These are phyloP conservation scores for Cossypha dichroa DNA, from an alignment of 2,797 vertebrate genomes.

Conservation along the genomic window DNA sequence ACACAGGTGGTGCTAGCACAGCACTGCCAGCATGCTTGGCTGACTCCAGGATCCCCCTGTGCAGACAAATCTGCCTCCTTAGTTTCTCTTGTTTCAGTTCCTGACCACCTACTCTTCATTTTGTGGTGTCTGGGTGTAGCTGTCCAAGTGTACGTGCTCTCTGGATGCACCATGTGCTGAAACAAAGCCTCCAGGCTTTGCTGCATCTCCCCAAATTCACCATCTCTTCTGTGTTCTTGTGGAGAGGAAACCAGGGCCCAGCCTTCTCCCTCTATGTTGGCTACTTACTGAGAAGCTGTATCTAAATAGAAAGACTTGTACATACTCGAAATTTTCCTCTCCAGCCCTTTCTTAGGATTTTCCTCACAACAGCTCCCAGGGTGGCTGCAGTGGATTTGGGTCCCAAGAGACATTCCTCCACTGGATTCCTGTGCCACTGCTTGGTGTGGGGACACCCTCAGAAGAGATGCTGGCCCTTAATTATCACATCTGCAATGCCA, in stretches of 20 bases:
- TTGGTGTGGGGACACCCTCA: background rate
- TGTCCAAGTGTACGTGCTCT: background rate
- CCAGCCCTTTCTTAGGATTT: background rate
- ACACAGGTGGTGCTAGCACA: background rate
- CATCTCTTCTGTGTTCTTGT: background rate
- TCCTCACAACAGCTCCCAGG: background rate
- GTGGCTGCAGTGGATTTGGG: background rate
- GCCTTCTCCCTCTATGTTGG: background rate
- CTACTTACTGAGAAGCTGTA: background rate
- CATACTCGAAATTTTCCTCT: background rate
- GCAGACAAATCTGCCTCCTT: background rate
- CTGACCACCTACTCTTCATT: background rate
- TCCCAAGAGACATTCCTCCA: background rate
- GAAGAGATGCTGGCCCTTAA: background rate
- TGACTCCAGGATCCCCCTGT: background rate
- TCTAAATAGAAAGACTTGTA: background rate
- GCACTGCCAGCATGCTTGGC: background rate
- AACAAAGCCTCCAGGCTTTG: background rate
- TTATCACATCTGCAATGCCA: background rate
- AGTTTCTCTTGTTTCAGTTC: background rate
- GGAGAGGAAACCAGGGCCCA: background rate
- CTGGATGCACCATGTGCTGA: background rate
- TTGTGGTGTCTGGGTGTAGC: background rate
- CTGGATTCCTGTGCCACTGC: accelerated
- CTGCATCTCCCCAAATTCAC: background rate